A percentile compares a stretch with the other conserved stretches of the same genome.
Evolutionary conservation across 2,113 vertebrate genomes (phyloP).

Genomic region (Cariama cristata): DNA sequence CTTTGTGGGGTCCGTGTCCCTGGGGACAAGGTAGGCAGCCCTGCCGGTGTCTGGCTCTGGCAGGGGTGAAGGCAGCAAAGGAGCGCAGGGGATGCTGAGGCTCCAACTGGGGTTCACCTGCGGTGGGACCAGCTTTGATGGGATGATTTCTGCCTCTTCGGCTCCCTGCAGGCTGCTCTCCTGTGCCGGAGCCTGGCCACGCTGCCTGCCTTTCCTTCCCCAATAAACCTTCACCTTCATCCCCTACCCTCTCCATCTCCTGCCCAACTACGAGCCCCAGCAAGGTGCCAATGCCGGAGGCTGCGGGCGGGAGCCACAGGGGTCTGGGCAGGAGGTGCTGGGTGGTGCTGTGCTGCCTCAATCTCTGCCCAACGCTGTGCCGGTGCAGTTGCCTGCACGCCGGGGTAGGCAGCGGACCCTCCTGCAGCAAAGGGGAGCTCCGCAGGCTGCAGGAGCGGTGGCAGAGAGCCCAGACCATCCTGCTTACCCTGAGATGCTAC

Average conservation of each 20-base stretch:
- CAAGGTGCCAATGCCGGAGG: neutral
- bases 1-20: neutral
- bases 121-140: neutral
- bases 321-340: neutral
- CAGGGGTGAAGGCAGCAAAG: neutral
- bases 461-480: neutral
- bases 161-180: neutral
- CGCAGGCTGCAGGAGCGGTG: neutral
- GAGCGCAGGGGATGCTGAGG: neutral
- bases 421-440: neutral
- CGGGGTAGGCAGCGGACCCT: rapidly evolving
- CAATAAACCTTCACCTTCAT: neutral
- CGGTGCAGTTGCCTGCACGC: rapidly evolving
- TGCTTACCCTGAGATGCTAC: slow-evolving; percentile 48
- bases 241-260: neutral
- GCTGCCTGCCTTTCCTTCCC: neutral
- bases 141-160: neutral
- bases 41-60: rapidly evolving
- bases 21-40: neutral
- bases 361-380: neutral
- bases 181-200: rapidly evolving
- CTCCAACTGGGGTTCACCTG: neutral
- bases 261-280: neutral
- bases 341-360: neutral
- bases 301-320: rapidly evolving